Evolutionary conservation across 2,888 invertebrate species (phyloP).

Genomic region (Eudemis profundana): DNA sequence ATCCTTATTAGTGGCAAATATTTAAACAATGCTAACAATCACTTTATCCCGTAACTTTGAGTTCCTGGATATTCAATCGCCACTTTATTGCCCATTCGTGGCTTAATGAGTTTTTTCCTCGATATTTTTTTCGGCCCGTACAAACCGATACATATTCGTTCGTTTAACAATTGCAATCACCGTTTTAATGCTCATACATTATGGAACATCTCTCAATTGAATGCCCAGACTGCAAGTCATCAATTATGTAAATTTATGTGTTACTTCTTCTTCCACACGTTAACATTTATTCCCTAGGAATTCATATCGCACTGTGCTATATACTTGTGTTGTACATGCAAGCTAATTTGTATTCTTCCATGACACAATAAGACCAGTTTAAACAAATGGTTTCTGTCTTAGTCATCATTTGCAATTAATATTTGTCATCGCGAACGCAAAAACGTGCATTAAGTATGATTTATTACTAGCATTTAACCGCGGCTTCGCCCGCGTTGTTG

Average conservation of each 20-base stretch:
- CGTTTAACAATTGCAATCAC: neutral
- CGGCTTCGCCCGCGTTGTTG: no score
- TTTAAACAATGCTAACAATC: no score
- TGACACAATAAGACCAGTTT: constrained; percentile 5
- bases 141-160: neutral
- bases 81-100: no score
- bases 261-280: neutral
- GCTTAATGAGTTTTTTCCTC: no score
- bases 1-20: no score
- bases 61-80: no score
- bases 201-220: constrained; percentile 19
- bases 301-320: neutral
- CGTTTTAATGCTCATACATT: constrained; percentile 10
- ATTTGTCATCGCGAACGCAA: constrained; percentile 1
- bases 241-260: constrained; percentile 12
- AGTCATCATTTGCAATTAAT: neutral
- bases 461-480: no score
- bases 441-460: neutral
- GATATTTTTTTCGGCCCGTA: neutral
- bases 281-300: neutral
- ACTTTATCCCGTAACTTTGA: no score
- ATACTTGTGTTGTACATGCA: neutral
- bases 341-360: constrained; percentile 5
- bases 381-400: neutral
- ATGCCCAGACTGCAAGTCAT: constrained; percentile 31